Conservation (phyloP, 2,113 vertebrate genomes). For the Hippoglossus stenolepis region DNA sequence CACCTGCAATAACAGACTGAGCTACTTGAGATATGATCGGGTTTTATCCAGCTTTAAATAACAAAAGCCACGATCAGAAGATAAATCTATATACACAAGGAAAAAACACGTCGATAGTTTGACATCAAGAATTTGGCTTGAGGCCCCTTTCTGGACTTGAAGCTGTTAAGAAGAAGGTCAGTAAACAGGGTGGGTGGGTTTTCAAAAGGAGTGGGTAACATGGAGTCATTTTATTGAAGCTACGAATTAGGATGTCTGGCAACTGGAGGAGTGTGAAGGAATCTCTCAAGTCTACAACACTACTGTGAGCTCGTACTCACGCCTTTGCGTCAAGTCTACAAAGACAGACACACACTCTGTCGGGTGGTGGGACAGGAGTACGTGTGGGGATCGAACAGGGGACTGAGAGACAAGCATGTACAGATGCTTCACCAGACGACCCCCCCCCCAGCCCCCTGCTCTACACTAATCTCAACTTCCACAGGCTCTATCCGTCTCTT, state of each 20-base stretch:
- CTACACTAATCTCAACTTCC: constrained; percentile 33
- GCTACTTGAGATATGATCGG: constrained; percentile 6
- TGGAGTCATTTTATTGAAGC: neutral
- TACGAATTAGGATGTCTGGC: neutral
- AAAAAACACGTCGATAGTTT: constrained; percentile 49
- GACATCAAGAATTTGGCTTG: constrained; percentile 52
- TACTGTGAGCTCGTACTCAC: neutral
- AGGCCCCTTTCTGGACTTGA: constrained; percentile 82
- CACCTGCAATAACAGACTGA: constrained; percentile 18
- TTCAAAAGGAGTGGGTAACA: neutral
- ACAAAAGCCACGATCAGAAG: constrained; percentile 35
- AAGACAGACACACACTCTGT: constrained; percentile 11
- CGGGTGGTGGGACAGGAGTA: neutral
- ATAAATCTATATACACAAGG: constrained; percentile 70
- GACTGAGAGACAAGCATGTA: constrained; percentile 73
- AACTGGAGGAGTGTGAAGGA: constrained; percentile 4
- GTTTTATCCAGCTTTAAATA: constrained; percentile 69
- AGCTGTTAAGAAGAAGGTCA: constrained; percentile 59
- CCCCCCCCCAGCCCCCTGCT: constrained; percentile 60
- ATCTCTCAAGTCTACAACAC: neutral
- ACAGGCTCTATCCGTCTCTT: neutral
- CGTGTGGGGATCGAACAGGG: constrained; percentile 21
- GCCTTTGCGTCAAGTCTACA: constrained; percentile 57
- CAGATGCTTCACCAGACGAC: constrained; percentile 65
- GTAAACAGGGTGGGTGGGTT: constrained; percentile 6